Evolutionary conservation across 2,888 invertebrate genomes (phyloP).

Genomic region (Orchesellides sinensis): DNA sequence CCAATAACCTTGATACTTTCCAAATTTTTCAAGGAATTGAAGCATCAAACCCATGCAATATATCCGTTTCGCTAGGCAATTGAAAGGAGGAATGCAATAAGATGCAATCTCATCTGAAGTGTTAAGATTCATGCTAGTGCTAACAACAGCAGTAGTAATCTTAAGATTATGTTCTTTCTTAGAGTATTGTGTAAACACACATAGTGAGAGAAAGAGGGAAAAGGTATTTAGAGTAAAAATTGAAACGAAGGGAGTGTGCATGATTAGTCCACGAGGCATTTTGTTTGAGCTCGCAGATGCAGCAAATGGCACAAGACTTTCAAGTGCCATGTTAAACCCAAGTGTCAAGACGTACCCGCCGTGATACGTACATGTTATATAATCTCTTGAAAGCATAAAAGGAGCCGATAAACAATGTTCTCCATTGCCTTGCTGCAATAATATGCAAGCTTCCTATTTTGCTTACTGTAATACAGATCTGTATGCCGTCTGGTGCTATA

Average conservation of each 20-base stretch:
- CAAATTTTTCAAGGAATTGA: neutral
- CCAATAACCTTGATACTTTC: neutral
- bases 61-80: no score
- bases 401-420: neutral
- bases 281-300: constrained; percentile 53
- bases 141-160: constrained; percentile 14
- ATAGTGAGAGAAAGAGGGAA: constrained; percentile 14
- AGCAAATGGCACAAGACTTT: constrained; percentile 64
- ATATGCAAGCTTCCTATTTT: no score
- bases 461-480: constrained; percentile 3
- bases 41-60: neutral
- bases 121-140: constrained; percentile 16
- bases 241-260: constrained; percentile 40
- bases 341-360: constrained; percentile 6
- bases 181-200: no score
- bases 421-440: neutral
- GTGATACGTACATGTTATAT: no score
- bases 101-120: neutral
- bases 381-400: no score
- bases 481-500: neutral
- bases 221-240: constrained; percentile 29
- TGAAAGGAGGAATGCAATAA: neutral
- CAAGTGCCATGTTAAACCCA: constrained; percentile 40
- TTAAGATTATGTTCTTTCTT: neutral
- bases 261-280: constrained; percentile 49